Evolutionary conservation across 2,113 vertebrate genomes (phyloP).

Genomic region (Alethe diademata): DNA sequence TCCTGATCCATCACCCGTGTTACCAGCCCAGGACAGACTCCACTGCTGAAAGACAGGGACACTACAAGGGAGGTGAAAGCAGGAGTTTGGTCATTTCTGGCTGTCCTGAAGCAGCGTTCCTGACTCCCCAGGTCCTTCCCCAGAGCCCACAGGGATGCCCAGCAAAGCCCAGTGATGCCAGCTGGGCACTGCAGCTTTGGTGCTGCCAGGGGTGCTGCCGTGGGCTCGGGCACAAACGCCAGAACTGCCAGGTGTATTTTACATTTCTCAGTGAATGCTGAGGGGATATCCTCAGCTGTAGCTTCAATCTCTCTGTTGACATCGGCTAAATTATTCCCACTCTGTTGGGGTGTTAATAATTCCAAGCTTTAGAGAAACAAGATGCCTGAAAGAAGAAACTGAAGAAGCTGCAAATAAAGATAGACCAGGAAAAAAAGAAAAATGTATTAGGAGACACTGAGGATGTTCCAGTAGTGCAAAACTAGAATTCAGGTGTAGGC

Average conservation of each 20-base stretch:
- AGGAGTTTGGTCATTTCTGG: neutral
- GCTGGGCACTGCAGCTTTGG: neutral
- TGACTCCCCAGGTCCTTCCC: neutral
- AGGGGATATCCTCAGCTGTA: neutral
- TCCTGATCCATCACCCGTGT: accelerated
- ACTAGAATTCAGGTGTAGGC: neutral
- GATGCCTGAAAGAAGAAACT: neutral
- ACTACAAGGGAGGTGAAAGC: neutral
- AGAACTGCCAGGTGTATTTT: neutral
- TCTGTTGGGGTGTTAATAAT: neutral
- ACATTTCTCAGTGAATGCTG: neutral
- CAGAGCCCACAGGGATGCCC: neutral
- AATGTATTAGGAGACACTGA: neutral
- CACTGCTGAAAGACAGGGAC: too few relatives aligned
- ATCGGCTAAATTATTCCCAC: neutral
- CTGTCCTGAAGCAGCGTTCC: neutral
- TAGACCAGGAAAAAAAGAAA: neutral
- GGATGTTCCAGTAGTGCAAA: neutral
- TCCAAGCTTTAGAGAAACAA: neutral
- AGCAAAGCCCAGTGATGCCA: neutral
- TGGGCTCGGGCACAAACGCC: accelerated
- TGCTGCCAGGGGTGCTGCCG: accelerated
- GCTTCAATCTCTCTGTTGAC: neutral
- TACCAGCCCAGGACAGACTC: accelerated
- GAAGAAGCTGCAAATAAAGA: neutral